phyloP scores from a whole-genome alignment of 2,113 vertebrate genomes.

The Leiothrix lutea region DNA sequence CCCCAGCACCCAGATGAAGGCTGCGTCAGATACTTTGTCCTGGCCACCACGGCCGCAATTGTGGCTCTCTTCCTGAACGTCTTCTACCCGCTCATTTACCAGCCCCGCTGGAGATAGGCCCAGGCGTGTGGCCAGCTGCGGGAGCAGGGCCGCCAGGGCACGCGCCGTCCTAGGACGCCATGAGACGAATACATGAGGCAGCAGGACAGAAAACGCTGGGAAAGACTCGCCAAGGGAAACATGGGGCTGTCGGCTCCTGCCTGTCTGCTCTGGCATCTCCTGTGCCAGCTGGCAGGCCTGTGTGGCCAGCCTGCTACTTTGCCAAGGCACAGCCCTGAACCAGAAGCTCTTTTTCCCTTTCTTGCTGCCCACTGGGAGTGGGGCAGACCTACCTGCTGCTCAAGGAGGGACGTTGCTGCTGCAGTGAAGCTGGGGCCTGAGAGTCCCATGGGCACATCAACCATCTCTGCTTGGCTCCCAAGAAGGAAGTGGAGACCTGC shows the following conservation, averaged over 20 bases:
- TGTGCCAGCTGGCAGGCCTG: slow-evolving; percentile 26
- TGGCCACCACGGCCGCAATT: slow-evolving; percentile 87
- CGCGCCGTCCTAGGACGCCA: background rate
- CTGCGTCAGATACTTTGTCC: slow-evolving; percentile 87
- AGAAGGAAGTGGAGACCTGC: background rate
- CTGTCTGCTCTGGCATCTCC: slow-evolving; percentile 29
- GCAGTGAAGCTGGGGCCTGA: background rate
- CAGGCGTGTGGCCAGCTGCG: background rate
- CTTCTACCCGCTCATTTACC: slow-evolving; percentile 87
- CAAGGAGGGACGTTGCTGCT: background rate
- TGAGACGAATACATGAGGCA: background rate
- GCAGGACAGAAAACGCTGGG: background rate
- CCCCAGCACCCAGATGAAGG: slow-evolving; percentile 83
- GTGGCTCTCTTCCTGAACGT: slow-evolving; percentile 89
- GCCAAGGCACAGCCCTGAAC: background rate
- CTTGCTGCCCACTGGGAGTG: background rate
- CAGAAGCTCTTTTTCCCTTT: background rate
- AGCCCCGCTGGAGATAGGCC: slow-evolving; percentile 79
- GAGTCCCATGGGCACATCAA: accelerated
- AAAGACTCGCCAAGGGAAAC: background rate
- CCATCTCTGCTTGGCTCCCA: background rate
- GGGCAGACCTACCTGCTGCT: background rate
- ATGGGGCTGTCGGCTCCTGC: background rate
- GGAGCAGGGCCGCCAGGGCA: background rate
- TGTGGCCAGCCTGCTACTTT: background rate